Base-by-base conservation (phyloP, 2,888 invertebrate species). In the Thelaira solivaga region DNA sequence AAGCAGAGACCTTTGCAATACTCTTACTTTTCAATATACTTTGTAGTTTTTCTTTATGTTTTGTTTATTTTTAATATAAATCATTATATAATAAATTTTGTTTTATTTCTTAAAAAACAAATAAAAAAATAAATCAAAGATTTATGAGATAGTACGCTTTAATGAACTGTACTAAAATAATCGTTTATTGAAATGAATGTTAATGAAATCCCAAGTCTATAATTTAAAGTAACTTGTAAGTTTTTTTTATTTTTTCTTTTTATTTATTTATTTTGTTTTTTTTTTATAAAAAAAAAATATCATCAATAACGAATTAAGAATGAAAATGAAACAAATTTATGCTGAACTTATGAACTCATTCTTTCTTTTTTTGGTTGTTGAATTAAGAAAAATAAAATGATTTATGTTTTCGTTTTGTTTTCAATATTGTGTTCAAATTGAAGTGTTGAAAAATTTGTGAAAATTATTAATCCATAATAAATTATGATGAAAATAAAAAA, bases 371-470 rank as follows among this genome's bases (percentile, higher is more conserved):
- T 41, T 43, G n/a, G 3, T 11, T 47, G 4, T n/a, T 3, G 1
- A 1, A 18, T 43, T 59, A n/a, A 8, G 4, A 43, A 59, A 43
- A 18, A 10, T 18, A 41, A 13, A 65, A 43, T 53, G 31, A 65
- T 67, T 43, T 55, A 34, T 67, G 47, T 34, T 26, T 22, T 7
- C 0, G 7, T 36, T 43, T n/a, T 11, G 6, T n/a, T 4, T 11
- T 11, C 47, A 45, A 36, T 18, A 24, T n/a, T n/a, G n/a, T n/a
- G n/a, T n/a, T n/a, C n/a, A n/a, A n/a, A n/a, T n/a, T n/a, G n/a
- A 34, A 20, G 73, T 67, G 73, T 74, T 53, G 67, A 65, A 26
- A 49, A 41, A 51, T 59, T 61, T 13, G 62, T 65, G 18, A n/a
- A 29, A 43, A 43, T 67, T 49, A 45, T 59, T 59, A 49, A 24